phyloP scores from a whole-genome alignment of 2,888 invertebrate species.

The Incurvaria masculella region DNA sequence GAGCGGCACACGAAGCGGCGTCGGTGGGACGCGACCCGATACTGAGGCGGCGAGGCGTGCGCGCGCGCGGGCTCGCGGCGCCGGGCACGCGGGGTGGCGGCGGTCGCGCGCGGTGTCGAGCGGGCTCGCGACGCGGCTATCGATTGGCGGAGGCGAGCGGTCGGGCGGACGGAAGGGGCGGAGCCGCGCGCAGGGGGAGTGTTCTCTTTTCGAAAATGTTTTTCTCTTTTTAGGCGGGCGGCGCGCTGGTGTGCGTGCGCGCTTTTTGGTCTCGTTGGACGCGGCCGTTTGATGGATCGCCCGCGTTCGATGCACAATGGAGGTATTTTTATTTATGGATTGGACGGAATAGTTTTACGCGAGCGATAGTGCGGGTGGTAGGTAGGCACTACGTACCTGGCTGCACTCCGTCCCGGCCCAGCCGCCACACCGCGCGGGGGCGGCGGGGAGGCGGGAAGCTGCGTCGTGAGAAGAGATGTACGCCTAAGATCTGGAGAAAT shows the following conservation, averaged over 20 bases:
- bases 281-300: conserved; percentile 45
- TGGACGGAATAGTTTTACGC: conserved; percentile 1
- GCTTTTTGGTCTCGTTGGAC: conserved; percentile 33
- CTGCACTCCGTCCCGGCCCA: not conserved
- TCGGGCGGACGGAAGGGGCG: conserved; percentile 38
- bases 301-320: conserved; percentile 25
- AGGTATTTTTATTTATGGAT: conserved; percentile 24
- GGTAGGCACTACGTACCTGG: conserved; percentile 1
- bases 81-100: conserved; percentile 32
- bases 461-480: not conserved
- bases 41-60: conserved; percentile 54
- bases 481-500: not conserved
- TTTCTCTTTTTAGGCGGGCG: conserved; percentile 52
- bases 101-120: conserved; percentile 25
- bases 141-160: conserved; percentile 18
- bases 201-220: conserved; percentile 53
- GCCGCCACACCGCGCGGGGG: not conserved
- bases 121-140: conserved; percentile 9
- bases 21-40: conserved; percentile 56
- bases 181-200: conserved; percentile 45
- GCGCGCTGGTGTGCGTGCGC: conserved; percentile 37
- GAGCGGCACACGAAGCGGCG: conserved; percentile 48
- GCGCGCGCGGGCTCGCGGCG: conserved; percentile 39
- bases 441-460: not conserved
- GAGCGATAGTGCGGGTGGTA: conserved; percentile 6